These are phyloP conservation scores for Biston stratarius DNA, from an alignment of 2,888 invertebrate genomes.

Conservation along the genomic window DNA sequence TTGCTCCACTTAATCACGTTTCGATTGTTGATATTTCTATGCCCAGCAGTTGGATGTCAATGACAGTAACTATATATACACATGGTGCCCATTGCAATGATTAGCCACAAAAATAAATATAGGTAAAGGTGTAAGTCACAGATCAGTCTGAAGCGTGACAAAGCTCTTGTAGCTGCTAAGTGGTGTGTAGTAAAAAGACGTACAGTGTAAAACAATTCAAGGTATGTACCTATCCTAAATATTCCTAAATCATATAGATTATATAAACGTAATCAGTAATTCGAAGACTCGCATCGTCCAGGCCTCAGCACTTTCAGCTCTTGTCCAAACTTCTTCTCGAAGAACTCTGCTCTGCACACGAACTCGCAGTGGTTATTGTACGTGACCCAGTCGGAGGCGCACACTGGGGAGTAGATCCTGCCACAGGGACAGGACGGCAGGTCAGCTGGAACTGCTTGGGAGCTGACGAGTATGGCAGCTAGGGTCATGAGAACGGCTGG, in stretches of 20 bases:
- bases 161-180: no score
- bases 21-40: no score
- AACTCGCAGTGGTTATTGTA: conserved; percentile 76
- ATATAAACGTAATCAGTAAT: conserved; percentile 5
- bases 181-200: neutral
- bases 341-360: conserved; percentile 58
- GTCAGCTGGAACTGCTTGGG: conserved; percentile 21
- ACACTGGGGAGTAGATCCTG: conserved; percentile 73
- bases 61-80: no score
- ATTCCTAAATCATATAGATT: conserved; percentile 7
- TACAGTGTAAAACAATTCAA: no score
- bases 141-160: no score
- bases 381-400: conserved; percentile 67
- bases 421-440: conserved; percentile 67
- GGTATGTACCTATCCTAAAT: conserved; percentile 24
- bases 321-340: conserved; percentile 33
- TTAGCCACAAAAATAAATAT: no score
- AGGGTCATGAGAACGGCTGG: conserved; percentile 60
- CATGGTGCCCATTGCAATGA: no score
- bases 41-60: no score
- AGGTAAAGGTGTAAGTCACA: no score
- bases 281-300: conserved; percentile 48
- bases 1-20: no score
- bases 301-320: conserved; percentile 44
- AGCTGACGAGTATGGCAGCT: conserved; percentile 48